These are phyloP conservation scores for Plotosus lineatus DNA, from an alignment of 2,113 vertebrate genomes.

Conservation along the genomic window DNA sequence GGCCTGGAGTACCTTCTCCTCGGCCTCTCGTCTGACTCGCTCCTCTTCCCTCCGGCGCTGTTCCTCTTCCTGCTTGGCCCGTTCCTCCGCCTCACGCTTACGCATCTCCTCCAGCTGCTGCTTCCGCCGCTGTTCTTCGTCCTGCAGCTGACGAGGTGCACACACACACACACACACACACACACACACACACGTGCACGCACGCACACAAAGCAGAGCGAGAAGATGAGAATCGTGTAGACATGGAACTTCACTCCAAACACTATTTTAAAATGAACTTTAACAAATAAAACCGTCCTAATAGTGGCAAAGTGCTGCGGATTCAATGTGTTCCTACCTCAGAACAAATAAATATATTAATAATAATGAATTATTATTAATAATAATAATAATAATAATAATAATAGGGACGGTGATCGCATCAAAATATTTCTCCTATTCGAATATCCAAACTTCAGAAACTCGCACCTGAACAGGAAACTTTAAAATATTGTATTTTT, in stretches of 20 bases:
- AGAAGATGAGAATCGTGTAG: neutral
- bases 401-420: too few relatives aligned
- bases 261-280: too few relatives aligned
- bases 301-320: neutral
- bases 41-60: constrained; percentile 89
- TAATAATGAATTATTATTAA: too few relatives aligned
- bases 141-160: constrained; percentile 84
- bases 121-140: constrained; percentile 91
- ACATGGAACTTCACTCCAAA: neutral
- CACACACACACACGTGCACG: neutral
- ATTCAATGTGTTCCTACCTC: too few relatives aligned
- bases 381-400: too few relatives aligned
- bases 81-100: constrained; percentile 89
- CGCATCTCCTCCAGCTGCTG: constrained; percentile 95
- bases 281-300: neutral
- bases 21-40: constrained; percentile 81
- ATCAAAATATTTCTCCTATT: neutral
- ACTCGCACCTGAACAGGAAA: neutral
- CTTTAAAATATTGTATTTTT: neutral
- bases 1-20: constrained; percentile 86
- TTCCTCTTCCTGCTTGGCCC: constrained; percentile 87
- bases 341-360: too few relatives aligned
- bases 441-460: neutral
- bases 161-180: constrained; percentile 29
- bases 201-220: too few relatives aligned